These are phyloP conservation scores for Tenthredo distinguenda DNA, from an alignment of 2,888 invertebrate genomes.

Conservation along the genomic window DNA sequence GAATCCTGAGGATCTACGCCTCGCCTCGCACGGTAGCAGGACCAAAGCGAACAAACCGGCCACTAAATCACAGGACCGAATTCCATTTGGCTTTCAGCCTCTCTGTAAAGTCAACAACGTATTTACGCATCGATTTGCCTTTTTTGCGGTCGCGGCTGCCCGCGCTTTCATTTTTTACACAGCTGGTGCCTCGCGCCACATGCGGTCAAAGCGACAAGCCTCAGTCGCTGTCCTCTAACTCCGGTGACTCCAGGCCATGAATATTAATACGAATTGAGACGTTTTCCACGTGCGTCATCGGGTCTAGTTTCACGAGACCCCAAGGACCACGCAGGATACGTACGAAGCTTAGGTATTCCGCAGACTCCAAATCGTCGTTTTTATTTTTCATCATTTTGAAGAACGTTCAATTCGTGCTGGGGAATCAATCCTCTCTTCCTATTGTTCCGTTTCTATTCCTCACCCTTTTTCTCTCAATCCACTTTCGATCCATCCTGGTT, in stretches of 20 bases:
- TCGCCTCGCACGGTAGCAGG: slow-evolving; percentile 42
- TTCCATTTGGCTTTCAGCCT: slow-evolving; percentile 74
- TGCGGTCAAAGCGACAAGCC: slow-evolving; percentile 59
- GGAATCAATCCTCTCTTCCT: slow-evolving; percentile 9
- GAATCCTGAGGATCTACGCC: slow-evolving; percentile 35
- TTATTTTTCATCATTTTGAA: neutral
- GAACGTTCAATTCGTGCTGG: neutral
- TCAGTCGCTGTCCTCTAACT: slow-evolving; percentile 35
- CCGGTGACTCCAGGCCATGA: slow-evolving; percentile 19
- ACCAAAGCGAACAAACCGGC: slow-evolving; percentile 66
- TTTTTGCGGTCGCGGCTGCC: slow-evolving; percentile 71
- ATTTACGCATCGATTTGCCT: slow-evolving; percentile 75
- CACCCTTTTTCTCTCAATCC: slow-evolving; percentile 9
- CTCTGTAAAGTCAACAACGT: slow-evolving; percentile 74
- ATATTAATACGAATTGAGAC: slow-evolving; percentile 49
- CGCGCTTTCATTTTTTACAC: slow-evolving; percentile 55
- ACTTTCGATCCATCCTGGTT: neutral
- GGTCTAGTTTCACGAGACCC: neutral
- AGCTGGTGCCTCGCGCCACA: slow-evolving; percentile 60
- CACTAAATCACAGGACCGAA: slow-evolving; percentile 75
- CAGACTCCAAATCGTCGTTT: neutral
- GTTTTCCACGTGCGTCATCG: slow-evolving; percentile 25
- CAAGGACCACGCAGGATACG: neutral
- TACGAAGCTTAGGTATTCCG: neutral
- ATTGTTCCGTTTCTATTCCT: slow-evolving; percentile 11